Evolutionary conservation across 2,888 invertebrate genomes (phyloP).

Genomic region (Augiades crinisus): DNA sequence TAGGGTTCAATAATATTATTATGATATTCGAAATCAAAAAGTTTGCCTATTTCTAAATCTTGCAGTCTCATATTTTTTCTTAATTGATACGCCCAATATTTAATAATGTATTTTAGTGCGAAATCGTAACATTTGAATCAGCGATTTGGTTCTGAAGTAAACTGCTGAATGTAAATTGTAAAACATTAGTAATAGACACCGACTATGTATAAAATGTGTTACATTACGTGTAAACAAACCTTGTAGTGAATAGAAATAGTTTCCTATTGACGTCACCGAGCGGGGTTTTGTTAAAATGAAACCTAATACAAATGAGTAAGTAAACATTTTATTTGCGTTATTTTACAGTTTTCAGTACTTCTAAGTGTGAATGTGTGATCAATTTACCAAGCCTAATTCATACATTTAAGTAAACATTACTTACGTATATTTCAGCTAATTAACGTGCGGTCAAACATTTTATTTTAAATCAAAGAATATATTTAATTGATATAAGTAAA

Average conservation of each 20-base stretch:
- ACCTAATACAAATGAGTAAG: constrained; percentile 3
- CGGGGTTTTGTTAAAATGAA: background rate
- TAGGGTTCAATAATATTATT: too few species aligned
- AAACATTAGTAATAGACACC: background rate
- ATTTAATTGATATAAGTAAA: too few species aligned
- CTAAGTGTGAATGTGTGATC: too few species aligned
- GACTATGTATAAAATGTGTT: background rate
- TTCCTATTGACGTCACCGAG: background rate
- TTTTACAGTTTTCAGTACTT: background rate
- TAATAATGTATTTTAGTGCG: background rate
- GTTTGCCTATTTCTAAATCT: too few species aligned
- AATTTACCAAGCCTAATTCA: too few species aligned
- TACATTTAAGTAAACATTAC: too few species aligned
- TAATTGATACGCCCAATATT: too few species aligned
- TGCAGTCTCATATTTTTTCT: too few species aligned
- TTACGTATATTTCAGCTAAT: too few species aligned
- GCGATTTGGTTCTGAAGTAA: background rate
- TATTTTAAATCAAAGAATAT: too few species aligned
- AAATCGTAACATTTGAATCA: background rate
- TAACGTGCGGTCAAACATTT: too few species aligned
- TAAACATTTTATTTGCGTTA: background rate
- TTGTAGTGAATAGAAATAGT: constrained; percentile 37
- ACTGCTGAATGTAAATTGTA: background rate
- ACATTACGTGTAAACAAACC: constrained; percentile 45
- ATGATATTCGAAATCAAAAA: too few species aligned